phyloP scores from a whole-genome alignment of 2,888 invertebrate species.

The Mythimna pallens region DNA sequence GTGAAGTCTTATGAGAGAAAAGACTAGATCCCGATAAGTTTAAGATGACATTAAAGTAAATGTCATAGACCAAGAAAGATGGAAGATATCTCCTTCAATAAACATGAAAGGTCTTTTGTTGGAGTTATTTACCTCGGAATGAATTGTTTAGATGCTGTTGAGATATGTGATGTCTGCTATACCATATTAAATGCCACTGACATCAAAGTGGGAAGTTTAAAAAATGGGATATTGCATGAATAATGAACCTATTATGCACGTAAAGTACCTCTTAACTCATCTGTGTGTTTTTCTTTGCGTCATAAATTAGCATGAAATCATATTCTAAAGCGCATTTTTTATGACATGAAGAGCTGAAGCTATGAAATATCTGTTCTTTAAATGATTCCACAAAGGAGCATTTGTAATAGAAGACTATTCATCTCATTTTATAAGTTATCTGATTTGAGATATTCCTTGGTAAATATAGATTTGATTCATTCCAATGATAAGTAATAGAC shows the following conservation, averaged over 20 bases:
- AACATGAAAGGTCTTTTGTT: conserved; percentile 28
- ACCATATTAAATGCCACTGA: conserved; percentile 39
- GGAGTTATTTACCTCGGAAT: conserved; percentile 40
- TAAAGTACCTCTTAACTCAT: conserved; percentile 35
- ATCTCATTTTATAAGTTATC: conserved; percentile 36
- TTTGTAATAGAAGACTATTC: conserved; percentile 45
- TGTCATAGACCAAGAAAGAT: conserved; percentile 41
- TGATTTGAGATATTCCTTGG: conserved; percentile 30
- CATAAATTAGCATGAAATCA: conserved; percentile 33
- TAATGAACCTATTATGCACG: conserved; percentile 44
- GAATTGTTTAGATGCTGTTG: conserved; percentile 30
- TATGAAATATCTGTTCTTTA: conserved; percentile 3
- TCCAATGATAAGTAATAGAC: conserved; percentile 49
- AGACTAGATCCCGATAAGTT: conserved; percentile 44
- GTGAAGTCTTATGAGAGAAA: conserved; percentile 27
- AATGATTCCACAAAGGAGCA: background rate
- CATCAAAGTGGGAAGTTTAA: conserved; percentile 46
- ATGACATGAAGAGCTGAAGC: conserved; percentile 2
- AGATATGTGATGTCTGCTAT: conserved; percentile 20
- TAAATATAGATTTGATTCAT: conserved; percentile 48
- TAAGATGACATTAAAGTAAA: conserved; percentile 48
- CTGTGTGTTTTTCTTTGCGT: conserved; percentile 17
- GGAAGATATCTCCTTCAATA: conserved; percentile 38
- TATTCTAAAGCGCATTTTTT: conserved; percentile 25
- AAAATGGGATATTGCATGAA: conserved; percentile 38